Percentiles rank a stretch among this genome's conserved stretches.
phyloP scores from a whole-genome alignment of 2,888 invertebrate genomes.

The Tetrapedia diversipes region DNA sequence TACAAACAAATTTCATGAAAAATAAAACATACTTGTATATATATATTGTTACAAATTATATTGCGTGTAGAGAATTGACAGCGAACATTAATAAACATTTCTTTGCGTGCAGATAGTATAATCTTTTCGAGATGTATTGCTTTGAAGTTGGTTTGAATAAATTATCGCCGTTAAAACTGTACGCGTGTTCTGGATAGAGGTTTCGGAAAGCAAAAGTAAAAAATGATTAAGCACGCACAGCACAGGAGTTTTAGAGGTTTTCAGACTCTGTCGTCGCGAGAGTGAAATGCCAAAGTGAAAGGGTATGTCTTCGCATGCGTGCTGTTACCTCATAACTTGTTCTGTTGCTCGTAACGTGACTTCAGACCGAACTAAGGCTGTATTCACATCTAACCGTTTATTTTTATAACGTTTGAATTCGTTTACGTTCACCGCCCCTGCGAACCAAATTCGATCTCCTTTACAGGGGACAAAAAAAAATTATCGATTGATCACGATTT shows the following conservation, averaged over 20 bases:
- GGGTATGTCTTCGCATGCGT: constrained; percentile 75
- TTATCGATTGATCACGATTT: too few relatives aligned
- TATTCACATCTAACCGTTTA: neutral
- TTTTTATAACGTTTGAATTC: constrained; percentile 3
- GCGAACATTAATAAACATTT: too few relatives aligned
- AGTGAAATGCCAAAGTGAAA: constrained; percentile 81
- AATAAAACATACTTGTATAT: too few relatives aligned
- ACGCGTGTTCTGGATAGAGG: too few relatives aligned
- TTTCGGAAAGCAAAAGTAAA: too few relatives aligned
- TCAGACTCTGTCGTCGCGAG: constrained; percentile 74
- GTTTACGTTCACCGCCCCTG: neutral
- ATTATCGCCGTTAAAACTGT: neutral
- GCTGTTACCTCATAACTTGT: constrained; percentile 76
- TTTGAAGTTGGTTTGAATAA: neutral
- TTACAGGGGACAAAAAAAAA: too few relatives aligned
- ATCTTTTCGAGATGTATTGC: neutral
- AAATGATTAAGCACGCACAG: too few relatives aligned
- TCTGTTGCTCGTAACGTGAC: constrained; percentile 68
- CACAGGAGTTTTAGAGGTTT: too few relatives aligned
- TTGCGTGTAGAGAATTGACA: too few relatives aligned
- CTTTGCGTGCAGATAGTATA: neutral
- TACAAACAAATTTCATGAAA: too few relatives aligned
- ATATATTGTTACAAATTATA: too few relatives aligned
- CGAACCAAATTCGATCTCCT: too few relatives aligned
- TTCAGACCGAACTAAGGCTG: constrained; percentile 51